Conservation (phyloP, 2,113 vertebrate species). For the Antechinus stuartii region DNA sequence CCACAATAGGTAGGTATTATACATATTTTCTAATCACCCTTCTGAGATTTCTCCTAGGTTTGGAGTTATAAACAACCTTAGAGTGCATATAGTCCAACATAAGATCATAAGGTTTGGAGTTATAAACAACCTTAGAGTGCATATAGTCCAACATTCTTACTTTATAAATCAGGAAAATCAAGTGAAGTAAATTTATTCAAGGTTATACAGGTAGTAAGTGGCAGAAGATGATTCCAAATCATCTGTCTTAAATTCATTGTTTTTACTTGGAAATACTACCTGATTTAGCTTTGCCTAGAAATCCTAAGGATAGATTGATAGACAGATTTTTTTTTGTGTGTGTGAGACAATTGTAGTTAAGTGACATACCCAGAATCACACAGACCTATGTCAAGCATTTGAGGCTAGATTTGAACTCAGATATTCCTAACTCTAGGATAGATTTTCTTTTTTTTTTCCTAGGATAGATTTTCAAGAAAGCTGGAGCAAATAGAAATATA, state of each 20-base stretch:
- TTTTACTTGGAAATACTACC: not conserved
- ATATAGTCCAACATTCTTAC: not conserved
- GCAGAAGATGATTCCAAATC: not conserved
- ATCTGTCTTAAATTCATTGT: not conserved
- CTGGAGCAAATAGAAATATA: not conserved
- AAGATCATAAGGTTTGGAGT: not conserved
- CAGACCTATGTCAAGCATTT: no score
- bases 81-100: not conserved
- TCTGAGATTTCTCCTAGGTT: not conserved
- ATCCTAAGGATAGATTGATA: not conserved
- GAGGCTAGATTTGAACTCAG: no score
- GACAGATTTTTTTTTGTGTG: no score
- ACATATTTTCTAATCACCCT: not conserved
- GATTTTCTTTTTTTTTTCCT: not conserved
- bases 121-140: not conserved
- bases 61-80: not conserved
- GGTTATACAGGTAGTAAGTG: not conserved
- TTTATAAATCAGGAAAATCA: not conserved
- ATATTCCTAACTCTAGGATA: no score
- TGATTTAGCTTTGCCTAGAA: not conserved
- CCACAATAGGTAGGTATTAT: conserved; percentile 81
- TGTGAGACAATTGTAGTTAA: no score
- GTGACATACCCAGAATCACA: no score
- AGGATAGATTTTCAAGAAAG: not conserved
- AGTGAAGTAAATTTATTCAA: not conserved